Base-by-base conservation (phyloP, 2,888 invertebrate genomes). In the Yponomeuta malinellus region DNA sequence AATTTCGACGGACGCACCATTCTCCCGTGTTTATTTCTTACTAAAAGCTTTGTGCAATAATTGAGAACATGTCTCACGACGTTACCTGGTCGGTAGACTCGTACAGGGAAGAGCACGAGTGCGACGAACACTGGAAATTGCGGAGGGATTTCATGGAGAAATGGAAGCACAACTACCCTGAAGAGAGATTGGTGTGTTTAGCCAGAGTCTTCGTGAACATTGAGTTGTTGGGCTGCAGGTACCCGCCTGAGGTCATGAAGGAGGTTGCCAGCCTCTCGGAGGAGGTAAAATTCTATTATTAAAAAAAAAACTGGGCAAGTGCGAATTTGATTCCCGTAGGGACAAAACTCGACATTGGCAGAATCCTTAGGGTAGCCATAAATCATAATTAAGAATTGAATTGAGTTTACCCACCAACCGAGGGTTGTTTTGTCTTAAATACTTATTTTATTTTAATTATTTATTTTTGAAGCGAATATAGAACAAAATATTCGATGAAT, bases 91-190 rank as follows among this genome's bases (percentile, higher is more conserved):
- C 97, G 78, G 88, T 97, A 2, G 95, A 97, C 59, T 91, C 93
- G 74, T 95, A 96, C 78, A 95, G 93, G 83, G 95, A 95, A 73
- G 96, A 95, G 72, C 95, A 96, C 78, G 98, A 98, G 87, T 96
- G 96, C 75, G 96, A 97, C 31, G 96, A 97, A 73, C 98, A 98
- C 79, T 98, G 98, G 98, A 93, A 94, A 73, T 86, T 98, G 71
- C 92, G 97, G 67, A 94, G 93, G 76, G 93, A 93, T 66, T 99
- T 98, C 82, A 94, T 98, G 90, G 85, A 94, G 68, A 90, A 93
- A 10, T 97, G 98, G 91, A 95, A 96, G 81, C 93, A 94, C n/a
- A 78, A 90, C 64, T 93, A 93, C 77, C 81, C 93, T 2, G 89
- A 93, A 77, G 93, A 94, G 59, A 86, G 94, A 74, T 83, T 95